Percentiles rank a stretch among this genome's conserved stretches.
Conservation (phyloP, 2,113 vertebrate genomes). For the Seriola quinqueradiata region DNA sequence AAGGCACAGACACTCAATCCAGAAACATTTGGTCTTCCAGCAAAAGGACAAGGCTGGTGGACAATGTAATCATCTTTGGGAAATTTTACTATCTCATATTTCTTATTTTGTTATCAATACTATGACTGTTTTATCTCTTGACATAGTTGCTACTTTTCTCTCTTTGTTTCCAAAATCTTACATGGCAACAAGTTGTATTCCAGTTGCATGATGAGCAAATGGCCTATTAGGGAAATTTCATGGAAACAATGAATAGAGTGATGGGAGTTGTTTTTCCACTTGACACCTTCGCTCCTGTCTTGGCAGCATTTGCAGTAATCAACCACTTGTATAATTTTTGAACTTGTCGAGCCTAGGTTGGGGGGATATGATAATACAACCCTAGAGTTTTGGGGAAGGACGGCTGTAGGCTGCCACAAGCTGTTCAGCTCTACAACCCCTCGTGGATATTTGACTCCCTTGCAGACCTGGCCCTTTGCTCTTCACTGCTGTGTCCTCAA, state of each 20-base stretch:
- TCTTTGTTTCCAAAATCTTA: slow-evolving; percentile 29
- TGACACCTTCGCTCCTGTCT: neutral
- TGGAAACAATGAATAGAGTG: slow-evolving; percentile 1
- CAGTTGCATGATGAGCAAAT: slow-evolving; percentile 42
- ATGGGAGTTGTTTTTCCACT: slow-evolving; percentile 26
- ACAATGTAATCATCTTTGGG: slow-evolving; percentile 54
- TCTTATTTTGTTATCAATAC: slow-evolving; percentile 51
- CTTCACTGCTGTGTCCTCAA: slow-evolving; percentile 23
- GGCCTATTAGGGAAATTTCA: neutral
- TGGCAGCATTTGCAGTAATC: slow-evolving; percentile 31
- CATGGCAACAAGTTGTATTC: slow-evolving; percentile 34
- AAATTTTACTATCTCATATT: slow-evolving; percentile 43
- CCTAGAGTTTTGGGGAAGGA: slow-evolving; percentile 28
- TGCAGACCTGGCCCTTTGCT: slow-evolving; percentile 22
- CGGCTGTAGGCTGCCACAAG: slow-evolving; percentile 18
- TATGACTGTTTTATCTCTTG: slow-evolving; percentile 41
- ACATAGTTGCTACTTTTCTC: slow-evolving; percentile 17
- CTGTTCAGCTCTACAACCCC: slow-evolving; percentile 31
- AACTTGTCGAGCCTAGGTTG: slow-evolving; percentile 1
- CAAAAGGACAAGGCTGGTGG: slow-evolving; percentile 63
- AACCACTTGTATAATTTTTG: slow-evolving; percentile 45
- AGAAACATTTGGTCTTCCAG: slow-evolving; percentile 63
- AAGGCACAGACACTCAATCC: slow-evolving; percentile 61
- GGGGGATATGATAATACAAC: slow-evolving; percentile 7
- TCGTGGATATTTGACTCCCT: slow-evolving; percentile 50